Percentiles rank a stretch among this genome's conserved stretches.
phyloP scores from a whole-genome alignment of 2,797 vertebrate species.

The Protosalanx chinensis region DNA sequence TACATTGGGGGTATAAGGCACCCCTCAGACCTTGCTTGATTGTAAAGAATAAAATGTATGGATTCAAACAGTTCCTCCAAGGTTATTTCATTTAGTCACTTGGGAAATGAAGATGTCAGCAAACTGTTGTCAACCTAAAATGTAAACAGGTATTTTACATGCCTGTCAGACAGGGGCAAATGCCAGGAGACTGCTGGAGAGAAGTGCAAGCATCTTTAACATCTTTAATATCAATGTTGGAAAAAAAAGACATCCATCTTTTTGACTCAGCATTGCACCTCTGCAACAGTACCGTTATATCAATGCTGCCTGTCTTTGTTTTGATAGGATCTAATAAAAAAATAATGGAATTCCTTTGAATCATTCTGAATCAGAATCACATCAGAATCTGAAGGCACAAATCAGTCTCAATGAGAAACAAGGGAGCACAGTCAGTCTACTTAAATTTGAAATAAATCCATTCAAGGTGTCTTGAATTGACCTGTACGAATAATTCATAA shows the following conservation, averaged over 20 bases:
- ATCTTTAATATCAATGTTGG: constrained; percentile 46
- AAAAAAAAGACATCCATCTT: constrained; percentile 39
- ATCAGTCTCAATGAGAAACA: too few relatives aligned
- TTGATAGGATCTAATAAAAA: too few relatives aligned
- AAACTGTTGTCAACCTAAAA: constrained; percentile 62
- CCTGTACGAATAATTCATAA: neutral
- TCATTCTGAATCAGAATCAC: too few relatives aligned
- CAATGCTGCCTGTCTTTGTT: neutral
- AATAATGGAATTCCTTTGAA: too few relatives aligned
- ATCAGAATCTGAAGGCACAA: too few relatives aligned
- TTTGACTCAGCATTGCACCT: constrained; percentile 9
- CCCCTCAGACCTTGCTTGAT: constrained; percentile 54
- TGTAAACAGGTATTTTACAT: constrained; percentile 74
- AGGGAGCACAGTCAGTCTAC: too few relatives aligned
- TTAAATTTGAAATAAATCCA: too few relatives aligned
- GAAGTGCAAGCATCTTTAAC: neutral
- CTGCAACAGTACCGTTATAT: constrained; percentile 11
- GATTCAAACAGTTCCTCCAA: constrained; percentile 64
- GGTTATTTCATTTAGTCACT: constrained; percentile 65
- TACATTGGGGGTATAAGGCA: constrained; percentile 22
- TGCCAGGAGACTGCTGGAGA: constrained; percentile 20
- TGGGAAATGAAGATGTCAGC: constrained; percentile 67
- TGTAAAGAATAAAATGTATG: constrained; percentile 53
- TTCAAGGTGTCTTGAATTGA: too few relatives aligned
- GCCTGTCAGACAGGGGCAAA: constrained; percentile 58